Percentiles rank a stretch among this genome's conserved stretches.
Conservation (phyloP, 2,113 vertebrate species). For the Pyxicephalus adspersus region DNA sequence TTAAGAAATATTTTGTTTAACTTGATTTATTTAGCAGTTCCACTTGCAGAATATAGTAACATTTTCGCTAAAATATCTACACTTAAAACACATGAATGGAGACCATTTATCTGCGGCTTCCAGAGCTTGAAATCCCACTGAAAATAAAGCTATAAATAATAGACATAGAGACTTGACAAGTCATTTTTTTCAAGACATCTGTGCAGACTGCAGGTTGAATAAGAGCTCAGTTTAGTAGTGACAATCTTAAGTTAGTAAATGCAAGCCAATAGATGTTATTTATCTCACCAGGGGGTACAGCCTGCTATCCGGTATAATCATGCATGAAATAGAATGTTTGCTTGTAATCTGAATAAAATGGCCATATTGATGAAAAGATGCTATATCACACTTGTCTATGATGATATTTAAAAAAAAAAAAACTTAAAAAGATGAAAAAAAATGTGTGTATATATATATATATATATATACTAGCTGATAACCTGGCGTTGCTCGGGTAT, state of each 20-base stretch:
- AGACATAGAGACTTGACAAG: slow-evolving; percentile 35
- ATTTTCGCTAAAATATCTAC: slow-evolving; percentile 17
- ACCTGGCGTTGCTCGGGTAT: no score
- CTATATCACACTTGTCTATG: background rate
- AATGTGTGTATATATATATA: no score
- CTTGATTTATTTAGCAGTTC: background rate
- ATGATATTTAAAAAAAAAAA: no score
- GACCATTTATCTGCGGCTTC: slow-evolving; percentile 35
- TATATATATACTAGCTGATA: no score
- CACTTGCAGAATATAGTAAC: slow-evolving; percentile 14
- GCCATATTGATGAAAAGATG: background rate
- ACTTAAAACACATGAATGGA: slow-evolving; percentile 40
- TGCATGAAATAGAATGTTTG: slow-evolving; percentile 37
- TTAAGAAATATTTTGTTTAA: background rate
- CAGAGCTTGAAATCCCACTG: slow-evolving; percentile 15
- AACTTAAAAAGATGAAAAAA: no score
- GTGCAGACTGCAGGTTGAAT: slow-evolving; percentile 8
- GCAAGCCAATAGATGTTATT: slow-evolving; percentile 15
- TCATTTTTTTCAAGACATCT: slow-evolving; percentile 42
- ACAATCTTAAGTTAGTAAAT: slow-evolving; percentile 23
- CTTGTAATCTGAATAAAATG: slow-evolving; percentile 15
- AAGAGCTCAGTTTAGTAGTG: slow-evolving; percentile 2
- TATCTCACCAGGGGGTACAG: slow-evolving; percentile 18
- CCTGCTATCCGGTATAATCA: slow-evolving; percentile 5
- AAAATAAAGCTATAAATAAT: slow-evolving; percentile 30